Evolutionary conservation across 2,113 vertebrate species (phyloP).

Genomic region (Chamaea fasciata): DNA sequence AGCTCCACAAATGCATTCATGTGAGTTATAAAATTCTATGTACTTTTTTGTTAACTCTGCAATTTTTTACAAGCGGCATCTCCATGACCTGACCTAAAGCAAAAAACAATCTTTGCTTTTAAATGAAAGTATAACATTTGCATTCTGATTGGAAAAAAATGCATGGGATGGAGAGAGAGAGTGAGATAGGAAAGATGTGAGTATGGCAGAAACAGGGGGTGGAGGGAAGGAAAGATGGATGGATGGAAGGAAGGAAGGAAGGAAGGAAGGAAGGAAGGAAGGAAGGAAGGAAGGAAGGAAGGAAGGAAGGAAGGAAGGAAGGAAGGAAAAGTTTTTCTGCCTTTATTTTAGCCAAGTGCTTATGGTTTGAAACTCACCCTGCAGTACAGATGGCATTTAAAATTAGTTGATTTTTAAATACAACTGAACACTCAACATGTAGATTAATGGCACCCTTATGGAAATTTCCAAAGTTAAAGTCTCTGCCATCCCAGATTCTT

Average conservation of each 20-base stretch:
- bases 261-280: not conserved
- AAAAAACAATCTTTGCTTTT: not conserved
- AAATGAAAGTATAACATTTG: not conserved
- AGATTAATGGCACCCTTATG: not conserved
- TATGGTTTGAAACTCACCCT: not conserved
- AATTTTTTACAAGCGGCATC: not conserved
- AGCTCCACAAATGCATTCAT: not conserved
- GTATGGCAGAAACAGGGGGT: not conserved
- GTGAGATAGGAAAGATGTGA: fast-evolving
- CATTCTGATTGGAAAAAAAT: not conserved
- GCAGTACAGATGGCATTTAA: not conserved
- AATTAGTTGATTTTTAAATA: not conserved
- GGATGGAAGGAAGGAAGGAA: not conserved
- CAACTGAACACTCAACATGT: not conserved
- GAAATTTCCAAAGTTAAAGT: not conserved
- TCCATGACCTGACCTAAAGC: not conserved
- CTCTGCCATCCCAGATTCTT: not conserved
- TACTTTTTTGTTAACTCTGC: not conserved
- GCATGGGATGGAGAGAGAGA: not conserved
- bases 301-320: not conserved
- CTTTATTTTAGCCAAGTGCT: not conserved
- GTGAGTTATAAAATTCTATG: not conserved
- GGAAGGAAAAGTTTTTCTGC: not conserved
- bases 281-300: not conserved
- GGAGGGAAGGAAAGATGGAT: not conserved